Evolutionary conservation across 2,888 invertebrate genomes (phyloP).

Genomic region (Pseudeuparius sepicola): DNA sequence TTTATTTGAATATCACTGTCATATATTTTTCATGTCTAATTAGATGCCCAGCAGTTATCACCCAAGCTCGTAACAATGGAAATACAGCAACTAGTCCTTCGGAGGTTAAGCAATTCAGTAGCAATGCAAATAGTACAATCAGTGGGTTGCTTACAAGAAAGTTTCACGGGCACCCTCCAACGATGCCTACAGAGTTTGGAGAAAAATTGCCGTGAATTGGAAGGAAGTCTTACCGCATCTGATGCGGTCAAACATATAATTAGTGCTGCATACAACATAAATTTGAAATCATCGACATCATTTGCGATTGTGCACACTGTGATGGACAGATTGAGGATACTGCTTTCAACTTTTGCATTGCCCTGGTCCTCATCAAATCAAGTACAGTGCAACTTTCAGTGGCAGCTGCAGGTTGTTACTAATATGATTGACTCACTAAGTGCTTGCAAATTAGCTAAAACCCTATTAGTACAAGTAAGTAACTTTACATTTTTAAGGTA

Average conservation of each 20-base stretch:
- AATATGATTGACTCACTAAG: constrained; percentile 62
- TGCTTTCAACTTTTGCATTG: constrained; percentile 48
- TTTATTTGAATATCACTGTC: no score
- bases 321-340: constrained; percentile 55
- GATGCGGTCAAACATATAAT: constrained; percentile 67
- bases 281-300: constrained; percentile 53
- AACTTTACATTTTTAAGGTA: background rate
- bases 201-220: constrained; percentile 43
- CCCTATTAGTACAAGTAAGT: constrained; percentile 52
- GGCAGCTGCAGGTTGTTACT: constrained; percentile 60
- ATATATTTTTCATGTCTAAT: constrained; percentile 8
- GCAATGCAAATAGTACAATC: constrained; percentile 69
- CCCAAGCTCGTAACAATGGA: constrained; percentile 51
- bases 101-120: constrained; percentile 64
- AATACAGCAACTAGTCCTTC: constrained; percentile 67
- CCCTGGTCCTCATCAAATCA: constrained; percentile 46
- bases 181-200: constrained; percentile 61
- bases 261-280: constrained; percentile 67
- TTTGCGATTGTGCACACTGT: constrained; percentile 54
- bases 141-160: constrained; percentile 71
- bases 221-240: constrained; percentile 49
- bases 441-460: constrained; percentile 58
- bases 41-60: constrained; percentile 27
- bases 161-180: constrained; percentile 73
- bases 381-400: constrained; percentile 41